Percentiles rank a stretch among this genome's conserved stretches.
Evolutionary conservation across 2,888 invertebrate genomes (phyloP).

Genomic region (Pachliopta kotzebuea): DNA sequence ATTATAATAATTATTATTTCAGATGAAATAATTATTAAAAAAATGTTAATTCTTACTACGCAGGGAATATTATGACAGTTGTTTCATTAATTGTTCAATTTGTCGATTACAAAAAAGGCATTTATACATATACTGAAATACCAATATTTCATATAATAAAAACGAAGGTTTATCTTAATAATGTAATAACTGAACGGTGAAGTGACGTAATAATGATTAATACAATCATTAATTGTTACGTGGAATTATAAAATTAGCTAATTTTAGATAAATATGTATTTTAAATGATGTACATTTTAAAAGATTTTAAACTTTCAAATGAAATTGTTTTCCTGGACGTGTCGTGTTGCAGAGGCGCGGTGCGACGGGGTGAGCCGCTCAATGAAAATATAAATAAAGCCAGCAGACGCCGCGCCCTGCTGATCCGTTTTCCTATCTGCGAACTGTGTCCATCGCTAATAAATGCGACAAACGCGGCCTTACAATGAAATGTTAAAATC

Average conservation of each 20-base stretch:
- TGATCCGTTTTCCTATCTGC: constrained; percentile 56
- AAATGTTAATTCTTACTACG: no score
- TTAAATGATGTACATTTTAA: no score
- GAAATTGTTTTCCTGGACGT: constrained; percentile 15
- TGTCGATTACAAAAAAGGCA: no score
- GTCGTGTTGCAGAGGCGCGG: constrained; percentile 36
- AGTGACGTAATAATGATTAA: background rate
- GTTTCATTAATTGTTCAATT: no score
- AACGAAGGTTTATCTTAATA: constrained; percentile 18
- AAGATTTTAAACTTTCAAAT: no score
- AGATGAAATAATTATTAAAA: no score
- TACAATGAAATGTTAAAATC: background rate
- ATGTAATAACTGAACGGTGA: background rate
- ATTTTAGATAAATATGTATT: no score
- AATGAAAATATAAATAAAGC: constrained; percentile 66
- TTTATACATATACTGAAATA: background rate
- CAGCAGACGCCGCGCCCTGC: constrained; percentile 51
- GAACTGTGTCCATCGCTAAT: constrained; percentile 38
- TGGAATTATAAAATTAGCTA: no score
- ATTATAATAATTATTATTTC: no score
- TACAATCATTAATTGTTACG: no score
- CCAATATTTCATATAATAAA: constrained; percentile 14
- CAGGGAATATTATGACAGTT: no score
- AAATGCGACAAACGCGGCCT: background rate
- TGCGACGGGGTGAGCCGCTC: constrained; percentile 41